phyloP scores from a whole-genome alignment of 2,797 vertebrate genomes.

The Sebastes miniatus region DNA sequence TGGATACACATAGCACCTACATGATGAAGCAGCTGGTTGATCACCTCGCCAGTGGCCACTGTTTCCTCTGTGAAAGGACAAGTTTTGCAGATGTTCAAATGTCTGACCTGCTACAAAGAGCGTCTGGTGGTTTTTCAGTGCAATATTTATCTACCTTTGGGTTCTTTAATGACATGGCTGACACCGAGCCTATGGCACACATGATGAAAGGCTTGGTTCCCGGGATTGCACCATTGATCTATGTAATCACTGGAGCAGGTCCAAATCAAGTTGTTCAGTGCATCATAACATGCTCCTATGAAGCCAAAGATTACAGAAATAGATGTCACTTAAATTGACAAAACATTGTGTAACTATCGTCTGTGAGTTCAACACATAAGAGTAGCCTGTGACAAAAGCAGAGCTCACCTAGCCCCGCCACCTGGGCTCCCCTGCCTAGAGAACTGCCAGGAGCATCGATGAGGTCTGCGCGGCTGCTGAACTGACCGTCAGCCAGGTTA shows the following conservation, averaged over 20 bases:
- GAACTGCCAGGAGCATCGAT: slow-evolving; percentile 98
- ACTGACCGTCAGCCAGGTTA: slow-evolving; percentile 94
- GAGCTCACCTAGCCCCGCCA: slow-evolving; percentile 92
- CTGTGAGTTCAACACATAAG: not conserved
- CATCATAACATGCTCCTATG: slow-evolving; percentile 95
- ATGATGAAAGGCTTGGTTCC: slow-evolving; percentile 98
- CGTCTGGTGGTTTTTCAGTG: not conserved
- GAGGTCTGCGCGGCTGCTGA: slow-evolving; percentile 94
- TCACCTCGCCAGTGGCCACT: slow-evolving; percentile 92
- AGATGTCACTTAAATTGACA: not conserved
- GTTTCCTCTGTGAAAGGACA: slow-evolving; percentile 86
- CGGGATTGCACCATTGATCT: slow-evolving; percentile 99
- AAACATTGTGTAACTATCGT: not conserved
- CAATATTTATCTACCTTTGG: slow-evolving; percentile 86
- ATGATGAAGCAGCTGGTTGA: slow-evolving; percentile 97
- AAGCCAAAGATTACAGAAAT: slow-evolving; percentile 2
- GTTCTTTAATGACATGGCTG: slow-evolving; percentile 91
- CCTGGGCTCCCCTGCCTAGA: slow-evolving; percentile 93
- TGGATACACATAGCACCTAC: slow-evolving; percentile 99
- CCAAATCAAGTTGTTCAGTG: slow-evolving; percentile 98
- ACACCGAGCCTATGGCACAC: slow-evolving; percentile 96
- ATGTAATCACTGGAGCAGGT: slow-evolving; percentile 98
- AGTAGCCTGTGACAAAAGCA: not conserved
- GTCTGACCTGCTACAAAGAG: not conserved
- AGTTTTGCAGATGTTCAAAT: not conserved